These are phyloP conservation scores for Muntiacus reevesi DNA, from an alignment of 2,113 vertebrate species.

Conservation along the genomic window DNA sequence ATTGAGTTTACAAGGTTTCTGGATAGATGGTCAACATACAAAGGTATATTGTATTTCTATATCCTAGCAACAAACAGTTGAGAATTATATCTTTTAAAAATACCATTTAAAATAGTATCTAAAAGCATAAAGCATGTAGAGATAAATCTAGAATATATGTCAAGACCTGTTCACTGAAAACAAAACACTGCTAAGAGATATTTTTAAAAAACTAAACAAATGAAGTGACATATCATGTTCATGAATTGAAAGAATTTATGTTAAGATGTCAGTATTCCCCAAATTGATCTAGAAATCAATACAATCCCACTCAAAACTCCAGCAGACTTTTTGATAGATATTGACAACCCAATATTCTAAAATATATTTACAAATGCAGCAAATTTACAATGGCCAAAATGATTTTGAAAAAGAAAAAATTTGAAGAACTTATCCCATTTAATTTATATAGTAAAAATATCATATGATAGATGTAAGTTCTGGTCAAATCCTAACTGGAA, in stretches of 20 bases:
- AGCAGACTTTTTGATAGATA: not conserved
- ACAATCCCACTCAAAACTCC: not conserved
- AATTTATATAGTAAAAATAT: not conserved
- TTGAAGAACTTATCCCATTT: not conserved
- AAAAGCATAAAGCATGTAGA: not conserved
- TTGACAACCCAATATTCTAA: not conserved
- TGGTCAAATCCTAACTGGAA: constrained; percentile 60
- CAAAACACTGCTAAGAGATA: not conserved
- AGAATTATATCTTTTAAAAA: not conserved
- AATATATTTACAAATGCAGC: not conserved
- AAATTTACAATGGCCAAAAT: not conserved
- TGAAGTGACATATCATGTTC: not conserved
- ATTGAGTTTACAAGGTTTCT: not conserved
- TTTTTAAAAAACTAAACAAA: not conserved
- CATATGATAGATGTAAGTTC: constrained; percentile 71
- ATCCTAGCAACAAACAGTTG: not conserved
- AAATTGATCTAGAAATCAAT: not conserved
- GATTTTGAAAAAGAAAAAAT: not conserved
- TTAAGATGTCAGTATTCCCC: not conserved
- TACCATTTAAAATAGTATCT: not conserved
- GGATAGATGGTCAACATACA: not conserved
- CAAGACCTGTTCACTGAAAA: not conserved
- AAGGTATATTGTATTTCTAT: not conserved
- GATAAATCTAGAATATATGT: not conserved
- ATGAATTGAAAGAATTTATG: not conserved